These are phyloP conservation scores for Philopedon plagiatum DNA, from an alignment of 2,888 invertebrate genomes.

Conservation along the genomic window DNA sequence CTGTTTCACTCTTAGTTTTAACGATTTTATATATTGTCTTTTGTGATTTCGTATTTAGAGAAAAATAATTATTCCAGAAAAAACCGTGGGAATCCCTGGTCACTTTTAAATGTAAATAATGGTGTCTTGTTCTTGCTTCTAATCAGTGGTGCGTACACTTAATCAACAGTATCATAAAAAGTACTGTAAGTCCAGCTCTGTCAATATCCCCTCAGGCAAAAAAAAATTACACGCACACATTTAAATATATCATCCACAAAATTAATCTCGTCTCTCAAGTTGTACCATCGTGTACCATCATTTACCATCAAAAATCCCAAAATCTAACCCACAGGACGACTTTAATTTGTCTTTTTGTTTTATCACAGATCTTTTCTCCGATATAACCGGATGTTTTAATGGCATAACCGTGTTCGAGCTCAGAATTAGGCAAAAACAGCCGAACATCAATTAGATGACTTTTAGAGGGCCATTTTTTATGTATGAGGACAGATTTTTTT, in stretches of 20 bases:
- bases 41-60: no score
- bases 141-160: no score
- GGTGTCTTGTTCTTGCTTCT: no score
- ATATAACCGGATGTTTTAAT: constrained; percentile 78
- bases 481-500: constrained; percentile 42
- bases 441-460: constrained; percentile 75
- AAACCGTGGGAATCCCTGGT: no score
- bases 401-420: constrained; percentile 78
- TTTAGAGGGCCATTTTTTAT: constrained; percentile 51
- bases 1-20: no score
- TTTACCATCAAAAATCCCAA: constrained; percentile 32
- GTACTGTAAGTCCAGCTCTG: no score
- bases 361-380: constrained; percentile 75
- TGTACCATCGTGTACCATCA: constrained; percentile 26
- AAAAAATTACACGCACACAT: background rate
- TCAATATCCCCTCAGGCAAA: no score
- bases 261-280: background rate
- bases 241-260: constrained; percentile 3
- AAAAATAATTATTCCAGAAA: no score
- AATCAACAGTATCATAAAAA: no score
- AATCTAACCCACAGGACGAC: constrained; percentile 58
- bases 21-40: no score
- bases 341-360: constrained; percentile 71
- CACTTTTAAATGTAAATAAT: no score
- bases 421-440: constrained; percentile 78